Evolutionary conservation across 2,797 vertebrate genomes (phyloP).

Genomic region (Malurus splendens): DNA sequence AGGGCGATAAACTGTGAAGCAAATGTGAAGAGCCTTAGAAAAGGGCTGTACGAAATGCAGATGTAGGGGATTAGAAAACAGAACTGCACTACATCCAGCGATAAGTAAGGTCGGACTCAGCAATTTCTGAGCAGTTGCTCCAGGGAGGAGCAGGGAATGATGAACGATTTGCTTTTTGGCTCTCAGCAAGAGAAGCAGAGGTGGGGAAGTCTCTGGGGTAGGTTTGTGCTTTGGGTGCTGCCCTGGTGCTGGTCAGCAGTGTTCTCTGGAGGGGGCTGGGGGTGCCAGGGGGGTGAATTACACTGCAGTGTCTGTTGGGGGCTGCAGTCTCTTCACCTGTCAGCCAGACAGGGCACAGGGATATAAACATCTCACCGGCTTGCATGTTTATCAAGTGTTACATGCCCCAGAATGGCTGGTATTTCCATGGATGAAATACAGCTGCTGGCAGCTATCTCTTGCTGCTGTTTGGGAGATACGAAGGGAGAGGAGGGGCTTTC

Average conservation of each 20-base stretch:
- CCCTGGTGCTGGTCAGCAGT: neutral
- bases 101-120: constrained; percentile 43
- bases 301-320: neutral
- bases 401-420: neutral
- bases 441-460: neutral
- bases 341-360: neutral
- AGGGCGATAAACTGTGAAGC: constrained; percentile 29
- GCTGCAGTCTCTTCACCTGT: neutral
- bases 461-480: neutral
- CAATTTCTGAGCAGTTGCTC: constrained; percentile 38
- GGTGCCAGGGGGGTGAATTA: neutral
- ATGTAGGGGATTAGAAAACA: constrained; percentile 50
- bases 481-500: neutral
- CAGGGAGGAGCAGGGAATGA: neutral
- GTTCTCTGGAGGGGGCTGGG: neutral
- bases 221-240: neutral
- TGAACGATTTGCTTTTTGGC: neutral
- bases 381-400: neutral
- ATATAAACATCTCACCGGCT: neutral
- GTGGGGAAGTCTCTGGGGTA: neutral
- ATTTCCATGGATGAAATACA: neutral
- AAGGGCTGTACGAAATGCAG: constrained; percentile 45
- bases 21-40: constrained; percentile 49
- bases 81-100: constrained; percentile 27
- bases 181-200: neutral